These are phyloP conservation scores for Folsomia candida DNA, from an alignment of 2,888 invertebrate species.

Conservation along the genomic window DNA sequence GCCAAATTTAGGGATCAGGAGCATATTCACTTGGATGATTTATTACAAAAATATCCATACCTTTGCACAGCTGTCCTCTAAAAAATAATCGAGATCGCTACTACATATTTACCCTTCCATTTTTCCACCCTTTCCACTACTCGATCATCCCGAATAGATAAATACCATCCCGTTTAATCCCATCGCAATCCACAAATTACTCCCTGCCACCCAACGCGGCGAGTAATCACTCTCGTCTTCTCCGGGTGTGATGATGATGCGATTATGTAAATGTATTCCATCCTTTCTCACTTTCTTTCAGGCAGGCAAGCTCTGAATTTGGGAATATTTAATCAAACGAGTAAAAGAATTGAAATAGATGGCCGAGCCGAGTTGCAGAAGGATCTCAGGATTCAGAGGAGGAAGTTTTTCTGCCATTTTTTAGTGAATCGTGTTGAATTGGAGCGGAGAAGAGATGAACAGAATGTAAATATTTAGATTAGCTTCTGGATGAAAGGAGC, in stretches of 20 bases:
- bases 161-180: no score
- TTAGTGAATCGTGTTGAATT: not conserved
- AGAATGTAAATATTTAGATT: slow-evolving; percentile 15
- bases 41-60: no score
- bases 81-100: no score
- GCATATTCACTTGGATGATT: no score
- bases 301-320: not conserved
- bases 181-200: not conserved
- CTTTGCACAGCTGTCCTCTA: no score
- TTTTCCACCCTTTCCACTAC: not conserved
- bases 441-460: not conserved
- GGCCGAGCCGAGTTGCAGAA: not conserved
- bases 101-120: no score
- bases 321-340: slow-evolving; percentile 2
- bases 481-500: slow-evolving; percentile 3
- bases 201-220: not conserved
- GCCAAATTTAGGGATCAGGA: no score
- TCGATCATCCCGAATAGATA: no score
- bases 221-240: not conserved
- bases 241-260: not conserved
- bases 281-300: not conserved
- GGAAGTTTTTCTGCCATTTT: not conserved
- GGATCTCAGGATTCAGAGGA: not conserved
- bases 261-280: slow-evolving; percentile 2
- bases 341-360: no score